Base-by-base conservation (phyloP, 2,113 vertebrate genomes). In the Sprattus sprattus region DNA sequence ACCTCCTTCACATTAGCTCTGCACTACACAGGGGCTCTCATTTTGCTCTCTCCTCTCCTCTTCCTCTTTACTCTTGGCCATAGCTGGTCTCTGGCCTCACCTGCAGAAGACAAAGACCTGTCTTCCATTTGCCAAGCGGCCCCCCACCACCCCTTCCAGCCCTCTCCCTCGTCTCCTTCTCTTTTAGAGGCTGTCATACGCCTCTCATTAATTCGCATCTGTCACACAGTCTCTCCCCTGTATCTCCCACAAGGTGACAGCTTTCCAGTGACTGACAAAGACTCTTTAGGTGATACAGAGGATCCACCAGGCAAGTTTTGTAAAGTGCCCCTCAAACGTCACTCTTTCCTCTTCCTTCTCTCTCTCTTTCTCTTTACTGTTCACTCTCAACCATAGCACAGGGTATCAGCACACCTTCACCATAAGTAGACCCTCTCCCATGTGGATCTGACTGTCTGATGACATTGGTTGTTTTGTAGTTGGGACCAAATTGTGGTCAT, bases 311-410 rank as follows among this genome's bases (percentile, higher is more conserved):
- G 91, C 84, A 88, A 87, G 85, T 94, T 91, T 93, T 93, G 91
- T 91, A 95, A 95, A 95, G 94, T 95, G 94, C 94, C 95, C 95
- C 95, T 95, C 95, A 95, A 95, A 95, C 94, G 95, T 95, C 95
- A 95, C 93, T 95, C 94, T 92, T 92, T 91, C 91, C 84, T 3
- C 84, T 91, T 84, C 4, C 25, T 11, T 15, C 9, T 1, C 18
- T 78, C 71, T 78, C 28, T 78, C 71, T 78, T 32, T 32, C n/a
- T 28, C n/a, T 71, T 10, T 32, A 89, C 91, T 89, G 86, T 87
- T 89, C 28, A 39, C 81, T 20, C 81, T 8, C 28, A 11, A 44
- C 28, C 52, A 28, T 32, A 81, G 6, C 71, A 32, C 39, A 78
- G 71, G 71, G 71, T 28, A 32, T 78, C 39, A 32, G 25, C 81